Base-by-base conservation (phyloP, 2,113 vertebrate species). In the Ophiodon elongatus region DNA sequence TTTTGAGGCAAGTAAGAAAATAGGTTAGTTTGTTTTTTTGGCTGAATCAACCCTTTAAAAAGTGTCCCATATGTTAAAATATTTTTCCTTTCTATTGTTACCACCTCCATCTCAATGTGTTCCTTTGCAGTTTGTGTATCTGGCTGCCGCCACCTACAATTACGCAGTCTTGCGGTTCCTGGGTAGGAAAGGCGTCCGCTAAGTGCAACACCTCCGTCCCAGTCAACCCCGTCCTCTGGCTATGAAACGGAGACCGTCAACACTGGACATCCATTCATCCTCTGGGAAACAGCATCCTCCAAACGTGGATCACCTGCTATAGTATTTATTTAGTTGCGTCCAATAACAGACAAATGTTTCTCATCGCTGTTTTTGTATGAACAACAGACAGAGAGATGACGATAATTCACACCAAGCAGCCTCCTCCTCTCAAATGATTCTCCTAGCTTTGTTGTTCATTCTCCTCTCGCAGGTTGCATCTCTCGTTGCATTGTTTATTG, bases 91-190 rank as follows among this genome's bases (percentile, higher is more conserved):
- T 65, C 17, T 52, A 0, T 27, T 71, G 3, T 39, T 56, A 19
- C 23, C 25, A 17, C 21, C 25, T 71, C 21, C 3, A 25, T 43
- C 23, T 47, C 6, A 33, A 66, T 76, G 37, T 73, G 17, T 84
- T 62, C 27, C 35, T 85, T 85, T 89, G 52, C 94, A 99, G 98
- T 94, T 99, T 89, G 94, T 99, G 85, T 99, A 97, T 88, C 96
- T 99, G 89, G 95, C 97, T 11, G 96, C 98, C 2, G 95, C 97
- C 89, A 98, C 98, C 94, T 99, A 99, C 96, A 99, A 99, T 95
- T 99, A 98, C 0, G 98, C 98, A 4, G 96, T 99, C 80, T 95
- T 99, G 93, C 96, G 96, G 93, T 98, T 99, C 94, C 96, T 99
- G 93, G 97, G 98, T 91, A 96, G 97, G 94, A 98, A 98, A 95